Percentiles rank a stretch among this genome's conserved stretches.
Evolutionary conservation across 2,797 vertebrate species (phyloP).

Genomic region (Crossoptilon crossoptilon): DNA sequence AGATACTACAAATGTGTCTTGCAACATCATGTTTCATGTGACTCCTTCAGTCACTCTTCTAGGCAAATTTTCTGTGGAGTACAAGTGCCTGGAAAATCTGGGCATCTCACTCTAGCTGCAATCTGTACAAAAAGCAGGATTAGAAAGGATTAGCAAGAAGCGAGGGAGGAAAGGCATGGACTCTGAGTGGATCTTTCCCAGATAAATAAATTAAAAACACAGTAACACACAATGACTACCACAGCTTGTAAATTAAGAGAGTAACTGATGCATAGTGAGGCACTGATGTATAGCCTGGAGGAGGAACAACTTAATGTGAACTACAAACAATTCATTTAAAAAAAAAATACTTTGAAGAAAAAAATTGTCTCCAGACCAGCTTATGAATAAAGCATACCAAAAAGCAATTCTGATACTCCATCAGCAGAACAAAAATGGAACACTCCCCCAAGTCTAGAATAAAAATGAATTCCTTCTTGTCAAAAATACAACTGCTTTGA

Average conservation of each 20-base stretch:
- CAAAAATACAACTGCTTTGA: not conserved
- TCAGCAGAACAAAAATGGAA: slow-evolving; percentile 64
- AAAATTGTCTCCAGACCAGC: slow-evolving; percentile 66
- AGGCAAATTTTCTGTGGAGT: not conserved
- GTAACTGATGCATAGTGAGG: slow-evolving; percentile 46
- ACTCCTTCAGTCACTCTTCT: not conserved
- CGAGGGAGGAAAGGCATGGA: slow-evolving; percentile 3
- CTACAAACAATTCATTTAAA: slow-evolving; percentile 47
- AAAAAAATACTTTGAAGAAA: slow-evolving; percentile 58
- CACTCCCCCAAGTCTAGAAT: not conserved
- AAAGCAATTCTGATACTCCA: slow-evolving; percentile 56
- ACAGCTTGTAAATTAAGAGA: slow-evolving; percentile 50
- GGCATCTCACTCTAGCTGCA: not conserved
- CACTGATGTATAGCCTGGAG: slow-evolving; percentile 53
- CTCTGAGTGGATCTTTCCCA: slow-evolving; percentile 22
- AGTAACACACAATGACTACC: slow-evolving; percentile 43
- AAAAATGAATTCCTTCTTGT: slow-evolving; percentile 22
- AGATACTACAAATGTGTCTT: not conserved
- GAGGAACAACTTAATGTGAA: slow-evolving; percentile 44
- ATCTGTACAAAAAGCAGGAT: not conserved
- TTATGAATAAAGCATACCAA: slow-evolving; percentile 63
- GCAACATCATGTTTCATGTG: not conserved
- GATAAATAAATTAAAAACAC: slow-evolving; percentile 58
- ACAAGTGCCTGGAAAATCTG: not conserved
- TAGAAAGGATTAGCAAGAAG: not conserved